Percentiles rank a stretch among this genome's conserved stretches.
phyloP scores from a whole-genome alignment of 2,888 invertebrate species.

The Hyalella azteca region DNA sequence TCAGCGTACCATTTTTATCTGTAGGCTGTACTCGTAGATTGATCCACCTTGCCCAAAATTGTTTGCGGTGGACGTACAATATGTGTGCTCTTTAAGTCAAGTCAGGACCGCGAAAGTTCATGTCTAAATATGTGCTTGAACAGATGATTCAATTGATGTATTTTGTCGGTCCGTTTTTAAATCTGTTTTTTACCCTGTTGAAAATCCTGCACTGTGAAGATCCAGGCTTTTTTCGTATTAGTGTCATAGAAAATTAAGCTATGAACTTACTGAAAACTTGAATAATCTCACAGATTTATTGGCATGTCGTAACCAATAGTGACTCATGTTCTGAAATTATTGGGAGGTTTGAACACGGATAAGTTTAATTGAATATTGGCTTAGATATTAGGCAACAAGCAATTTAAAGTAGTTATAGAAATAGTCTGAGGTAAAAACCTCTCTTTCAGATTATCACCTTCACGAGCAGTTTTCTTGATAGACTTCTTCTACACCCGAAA shows the following conservation, averaged over 20 bases:
- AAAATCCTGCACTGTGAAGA: no score
- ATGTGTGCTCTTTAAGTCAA: background rate
- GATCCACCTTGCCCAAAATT: slow-evolving; percentile 1
- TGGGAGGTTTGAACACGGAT: no score
- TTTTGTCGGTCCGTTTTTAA: no score
- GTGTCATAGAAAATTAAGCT: no score
- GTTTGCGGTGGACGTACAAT: slow-evolving; percentile 9
- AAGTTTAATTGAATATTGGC: background rate
- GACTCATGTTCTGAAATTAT: no score
- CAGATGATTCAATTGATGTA: no score
- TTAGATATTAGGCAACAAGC: background rate
- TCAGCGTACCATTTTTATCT: slow-evolving; percentile 13
- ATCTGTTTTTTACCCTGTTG: no score
- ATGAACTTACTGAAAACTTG: no score
- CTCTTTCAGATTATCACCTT: background rate
- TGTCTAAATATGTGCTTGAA: background rate
- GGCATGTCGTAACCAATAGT: no score
- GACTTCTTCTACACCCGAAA: background rate
- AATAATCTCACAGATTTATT: no score
- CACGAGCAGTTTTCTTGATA: slow-evolving; percentile 1
- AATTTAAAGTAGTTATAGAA: slow-evolving; percentile 1
- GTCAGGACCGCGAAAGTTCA: background rate
- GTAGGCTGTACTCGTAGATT: slow-evolving; percentile 26
- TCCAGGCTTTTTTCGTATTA: no score
- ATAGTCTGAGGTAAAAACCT: background rate